A percentile compares a stretch with the other conserved stretches of the same genome.
phyloP scores from a whole-genome alignment of 2,797 vertebrate species.

The Mormyrus proboscirostris region DNA sequence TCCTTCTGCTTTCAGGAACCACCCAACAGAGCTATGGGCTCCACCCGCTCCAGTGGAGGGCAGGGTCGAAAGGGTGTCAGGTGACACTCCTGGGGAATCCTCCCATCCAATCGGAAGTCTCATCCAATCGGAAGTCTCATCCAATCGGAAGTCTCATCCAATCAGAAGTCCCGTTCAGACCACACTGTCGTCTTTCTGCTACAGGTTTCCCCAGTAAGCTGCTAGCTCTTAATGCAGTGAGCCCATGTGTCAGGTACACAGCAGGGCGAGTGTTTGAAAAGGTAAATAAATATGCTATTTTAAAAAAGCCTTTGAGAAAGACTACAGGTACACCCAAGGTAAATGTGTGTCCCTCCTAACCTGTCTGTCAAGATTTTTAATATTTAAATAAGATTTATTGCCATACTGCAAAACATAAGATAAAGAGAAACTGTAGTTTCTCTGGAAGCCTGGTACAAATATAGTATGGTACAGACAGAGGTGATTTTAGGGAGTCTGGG shows the following conservation, averaged over 20 bases:
- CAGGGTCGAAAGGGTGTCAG: not conserved
- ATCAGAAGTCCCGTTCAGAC: not conserved
- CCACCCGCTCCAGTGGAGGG: not conserved
- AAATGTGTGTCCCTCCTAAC: not conserved
- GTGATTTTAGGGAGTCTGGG: not conserved
- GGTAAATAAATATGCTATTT: not conserved
- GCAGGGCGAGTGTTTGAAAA: not conserved
- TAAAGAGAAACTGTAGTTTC: not conserved
- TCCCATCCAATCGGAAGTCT: not conserved
- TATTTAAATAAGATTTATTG: not conserved
- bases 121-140: not conserved
- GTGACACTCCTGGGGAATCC: not conserved
- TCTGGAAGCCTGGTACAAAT: not conserved
- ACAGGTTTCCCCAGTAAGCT: not conserved
- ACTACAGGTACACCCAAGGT: not conserved
- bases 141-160: not conserved
- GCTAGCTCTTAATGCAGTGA: not conserved
- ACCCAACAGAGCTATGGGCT: not conserved
- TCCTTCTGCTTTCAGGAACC: not conserved
- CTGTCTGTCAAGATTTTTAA: not conserved
- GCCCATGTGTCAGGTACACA: not conserved
- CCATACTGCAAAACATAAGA: not conserved
- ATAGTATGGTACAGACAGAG: not conserved
- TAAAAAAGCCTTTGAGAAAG: not conserved
- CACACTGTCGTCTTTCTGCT: not conserved